Evolutionary conservation across 2,888 invertebrate species (phyloP).

Genomic region (Acleris literana): DNA sequence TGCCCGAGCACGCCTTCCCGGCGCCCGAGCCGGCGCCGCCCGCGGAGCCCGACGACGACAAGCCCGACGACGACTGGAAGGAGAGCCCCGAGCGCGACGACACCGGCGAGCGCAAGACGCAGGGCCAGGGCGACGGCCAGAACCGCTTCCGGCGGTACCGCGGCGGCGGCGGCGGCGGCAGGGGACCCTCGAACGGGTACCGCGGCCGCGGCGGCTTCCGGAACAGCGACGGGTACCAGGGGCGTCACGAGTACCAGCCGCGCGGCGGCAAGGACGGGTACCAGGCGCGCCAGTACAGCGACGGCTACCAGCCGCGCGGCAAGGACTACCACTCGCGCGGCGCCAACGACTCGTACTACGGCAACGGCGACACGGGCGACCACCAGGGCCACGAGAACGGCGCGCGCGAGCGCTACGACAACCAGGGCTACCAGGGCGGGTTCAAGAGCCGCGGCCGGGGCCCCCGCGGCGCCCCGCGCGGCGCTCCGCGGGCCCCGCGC

Average conservation of each 20-base stretch:
- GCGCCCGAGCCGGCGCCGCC: constrained; percentile 41
- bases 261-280: constrained; percentile 66
- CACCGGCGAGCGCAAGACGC: constrained; percentile 61
- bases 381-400: constrained; percentile 79
- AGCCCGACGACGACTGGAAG: constrained; percentile 62
- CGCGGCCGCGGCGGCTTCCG: constrained; percentile 70
- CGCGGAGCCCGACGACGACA: constrained; percentile 54
- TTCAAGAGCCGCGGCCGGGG: constrained; percentile 82
- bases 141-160: constrained; percentile 67
- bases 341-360: constrained; percentile 66
- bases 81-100: constrained; percentile 69
- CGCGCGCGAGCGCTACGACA: constrained; percentile 77
- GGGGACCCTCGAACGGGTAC: constrained; percentile 74
- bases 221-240: constrained; percentile 65
- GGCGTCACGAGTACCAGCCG: constrained; percentile 64
- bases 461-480: constrained; percentile 56
- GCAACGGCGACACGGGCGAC: constrained; percentile 71
- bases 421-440: constrained; percentile 81
- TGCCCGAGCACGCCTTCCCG: constrained; percentile 47
- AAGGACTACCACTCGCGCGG: constrained; percentile 64
- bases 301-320: constrained; percentile 66
- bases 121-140: constrained; percentile 75
- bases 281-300: constrained; percentile 62
- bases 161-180: constrained; percentile 56
- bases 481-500: constrained; percentile 58